Conservation (phyloP, 2,888 invertebrate species). For the Nebria brevicollis region DNA sequence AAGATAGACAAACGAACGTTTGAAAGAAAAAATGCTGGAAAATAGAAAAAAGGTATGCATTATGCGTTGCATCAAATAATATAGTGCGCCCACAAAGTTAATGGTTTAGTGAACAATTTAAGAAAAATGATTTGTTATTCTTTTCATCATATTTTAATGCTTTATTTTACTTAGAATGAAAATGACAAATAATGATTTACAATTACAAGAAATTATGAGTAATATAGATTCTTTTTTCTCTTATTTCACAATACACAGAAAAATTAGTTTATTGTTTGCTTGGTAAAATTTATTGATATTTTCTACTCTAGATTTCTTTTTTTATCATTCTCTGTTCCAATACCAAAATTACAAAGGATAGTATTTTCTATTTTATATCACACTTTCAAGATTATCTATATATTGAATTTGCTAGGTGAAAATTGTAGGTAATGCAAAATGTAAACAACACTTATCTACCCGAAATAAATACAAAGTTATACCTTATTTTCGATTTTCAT, state of each 20-base stretch:
- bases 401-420: slow-evolving; percentile 17
- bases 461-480: neutral
- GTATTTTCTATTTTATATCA: slow-evolving; percentile 18
- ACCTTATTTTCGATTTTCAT: neutral
- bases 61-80: too few species aligned
- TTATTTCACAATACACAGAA: slow-evolving; percentile 35
- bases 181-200: slow-evolving; percentile 12
- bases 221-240: slow-evolving; percentile 25
- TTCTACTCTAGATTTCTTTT: slow-evolving; percentile 22
- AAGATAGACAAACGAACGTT: too few species aligned
- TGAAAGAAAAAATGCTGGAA: too few species aligned
- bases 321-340: slow-evolving; percentile 30
- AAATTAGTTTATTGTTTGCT: slow-evolving; percentile 29
- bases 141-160: slow-evolving; percentile 12
- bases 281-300: slow-evolving; percentile 21
- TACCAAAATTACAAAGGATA: slow-evolving; percentile 42
- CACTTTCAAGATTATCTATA: slow-evolving; percentile 37
- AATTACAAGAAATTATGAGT: neutral
- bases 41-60: too few species aligned
- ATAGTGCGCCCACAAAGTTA: neutral
- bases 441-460: neutral
- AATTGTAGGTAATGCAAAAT: neutral
- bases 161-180: slow-evolving; percentile 16
- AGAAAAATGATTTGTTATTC: neutral
- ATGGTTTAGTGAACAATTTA: neutral